These are phyloP conservation scores for Crenichthys baileyi DNA, from an alignment of 2,797 vertebrate species.

Conservation along the genomic window DNA sequence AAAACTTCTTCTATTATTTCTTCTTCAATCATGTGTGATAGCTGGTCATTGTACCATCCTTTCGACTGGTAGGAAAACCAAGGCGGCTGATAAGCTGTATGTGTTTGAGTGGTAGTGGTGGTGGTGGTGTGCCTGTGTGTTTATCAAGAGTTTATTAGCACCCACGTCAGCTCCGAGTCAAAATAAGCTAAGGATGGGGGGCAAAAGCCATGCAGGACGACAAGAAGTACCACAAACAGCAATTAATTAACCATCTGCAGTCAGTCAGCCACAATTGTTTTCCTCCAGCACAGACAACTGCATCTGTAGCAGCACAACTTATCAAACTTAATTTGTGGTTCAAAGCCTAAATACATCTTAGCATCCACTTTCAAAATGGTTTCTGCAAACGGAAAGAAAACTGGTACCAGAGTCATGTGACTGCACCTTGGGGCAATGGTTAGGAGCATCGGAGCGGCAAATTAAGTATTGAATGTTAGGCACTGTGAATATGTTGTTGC, in stretches of 20 bases:
- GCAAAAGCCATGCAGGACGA: slow-evolving; percentile 64
- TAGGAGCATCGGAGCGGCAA: slow-evolving; percentile 66
- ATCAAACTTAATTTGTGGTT: slow-evolving; percentile 8
- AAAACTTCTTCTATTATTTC: slow-evolving; percentile 3
- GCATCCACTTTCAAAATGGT: slow-evolving; percentile 59
- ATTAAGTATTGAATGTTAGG: slow-evolving; percentile 76
- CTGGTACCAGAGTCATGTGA: slow-evolving; percentile 48
- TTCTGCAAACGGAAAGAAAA: slow-evolving; percentile 43
- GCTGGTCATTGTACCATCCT: slow-evolving; percentile 30
- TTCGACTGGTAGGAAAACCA: slow-evolving; percentile 42
- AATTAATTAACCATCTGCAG: slow-evolving; percentile 72
- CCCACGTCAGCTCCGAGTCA: slow-evolving; percentile 52
- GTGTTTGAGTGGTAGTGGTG: neutral
- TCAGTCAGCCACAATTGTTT: slow-evolving; percentile 50
- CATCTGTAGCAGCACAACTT: slow-evolving; percentile 32
- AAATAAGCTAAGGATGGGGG: slow-evolving; percentile 69
- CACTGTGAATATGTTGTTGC: slow-evolving; percentile 61
- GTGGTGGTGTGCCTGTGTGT: slow-evolving; percentile 3
- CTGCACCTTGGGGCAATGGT: slow-evolving; percentile 63
- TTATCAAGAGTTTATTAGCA: slow-evolving; percentile 66
- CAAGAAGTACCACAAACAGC: slow-evolving; percentile 69
- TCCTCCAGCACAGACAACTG: slow-evolving; percentile 38
- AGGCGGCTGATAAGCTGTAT: slow-evolving; percentile 19
- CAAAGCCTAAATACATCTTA: slow-evolving; percentile 28
- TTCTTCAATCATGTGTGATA: slow-evolving; percentile 32